Conservation (phyloP, 2,113 vertebrate species). For the Todiramphus saurophagus region DNA sequence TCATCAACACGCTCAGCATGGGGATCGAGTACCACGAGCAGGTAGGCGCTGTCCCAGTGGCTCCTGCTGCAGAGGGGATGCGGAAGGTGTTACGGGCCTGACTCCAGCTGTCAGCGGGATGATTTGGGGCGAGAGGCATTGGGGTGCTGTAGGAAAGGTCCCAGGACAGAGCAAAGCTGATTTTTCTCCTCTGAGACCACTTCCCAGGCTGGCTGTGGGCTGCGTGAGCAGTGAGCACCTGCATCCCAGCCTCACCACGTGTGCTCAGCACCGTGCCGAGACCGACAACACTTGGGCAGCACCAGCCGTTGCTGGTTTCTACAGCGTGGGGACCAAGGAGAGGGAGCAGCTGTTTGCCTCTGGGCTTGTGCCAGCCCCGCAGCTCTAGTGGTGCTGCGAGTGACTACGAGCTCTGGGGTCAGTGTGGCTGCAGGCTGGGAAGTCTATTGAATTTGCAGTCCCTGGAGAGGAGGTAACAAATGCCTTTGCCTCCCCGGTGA, state of each 20-base stretch:
- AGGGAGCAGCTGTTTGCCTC: not conserved
- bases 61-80: fast-evolving
- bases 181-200: not conserved
- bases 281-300: fast-evolving
- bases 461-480: conserved; percentile 26
- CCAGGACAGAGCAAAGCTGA: not conserved
- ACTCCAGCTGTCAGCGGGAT: fast-evolving
- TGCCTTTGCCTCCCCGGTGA: not conserved
- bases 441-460: not conserved
- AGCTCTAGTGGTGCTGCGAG: fast-evolving
- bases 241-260: not conserved
- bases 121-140: not conserved
- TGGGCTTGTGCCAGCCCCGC: not conserved
- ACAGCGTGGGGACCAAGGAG: not conserved
- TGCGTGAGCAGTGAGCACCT: not conserved
- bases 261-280: fast-evolving
- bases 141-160: not conserved
- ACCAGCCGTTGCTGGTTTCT: not conserved
- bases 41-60: conserved; percentile 66
- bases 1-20: conserved; percentile 99
- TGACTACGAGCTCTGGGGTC: not conserved
- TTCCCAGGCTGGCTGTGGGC: not conserved
- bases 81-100: fast-evolving
- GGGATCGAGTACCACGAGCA: conserved; percentile 98
- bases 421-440: not conserved